Evolutionary conservation across 2,797 vertebrate species (phyloP).

Genomic region (Crypturellus tataupa): DNA sequence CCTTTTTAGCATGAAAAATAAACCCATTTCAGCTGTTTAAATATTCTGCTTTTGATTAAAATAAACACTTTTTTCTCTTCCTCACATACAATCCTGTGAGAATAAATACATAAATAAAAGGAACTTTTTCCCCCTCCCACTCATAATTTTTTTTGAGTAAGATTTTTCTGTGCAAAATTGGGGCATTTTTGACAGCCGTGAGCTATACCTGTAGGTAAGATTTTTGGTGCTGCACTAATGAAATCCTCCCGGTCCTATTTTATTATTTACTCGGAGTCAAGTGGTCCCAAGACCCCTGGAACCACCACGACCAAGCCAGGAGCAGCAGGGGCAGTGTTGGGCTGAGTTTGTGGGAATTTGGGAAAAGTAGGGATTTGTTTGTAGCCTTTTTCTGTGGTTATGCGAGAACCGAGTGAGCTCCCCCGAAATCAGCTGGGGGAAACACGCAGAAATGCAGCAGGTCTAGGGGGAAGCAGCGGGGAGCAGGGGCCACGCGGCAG

Average conservation of each 20-base stretch:
- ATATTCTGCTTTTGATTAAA: conserved; percentile 33
- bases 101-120: not conserved
- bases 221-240: rapidly evolving
- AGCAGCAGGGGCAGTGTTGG: no score
- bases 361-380: not conserved
- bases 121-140: not conserved
- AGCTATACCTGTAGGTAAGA: not conserved
- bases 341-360: not conserved
- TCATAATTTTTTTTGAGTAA: not conserved
- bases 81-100: rapidly evolving
- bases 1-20: conserved; percentile 31
- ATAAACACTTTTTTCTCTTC: not conserved
- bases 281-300: not conserved
- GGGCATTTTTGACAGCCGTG: not conserved
- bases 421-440: not conserved
- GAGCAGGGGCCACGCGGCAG: not conserved
- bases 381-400: not conserved
- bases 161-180: not conserved
- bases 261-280: not conserved
- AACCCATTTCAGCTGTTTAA: conserved; percentile 17
- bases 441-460: not conserved
- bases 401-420: not conserved
- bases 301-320: no score
- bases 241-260: not conserved
- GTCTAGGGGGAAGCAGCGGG: no score